phyloP scores from a whole-genome alignment of 2,888 invertebrate genomes.

The Lycocerus yunnanus region DNA sequence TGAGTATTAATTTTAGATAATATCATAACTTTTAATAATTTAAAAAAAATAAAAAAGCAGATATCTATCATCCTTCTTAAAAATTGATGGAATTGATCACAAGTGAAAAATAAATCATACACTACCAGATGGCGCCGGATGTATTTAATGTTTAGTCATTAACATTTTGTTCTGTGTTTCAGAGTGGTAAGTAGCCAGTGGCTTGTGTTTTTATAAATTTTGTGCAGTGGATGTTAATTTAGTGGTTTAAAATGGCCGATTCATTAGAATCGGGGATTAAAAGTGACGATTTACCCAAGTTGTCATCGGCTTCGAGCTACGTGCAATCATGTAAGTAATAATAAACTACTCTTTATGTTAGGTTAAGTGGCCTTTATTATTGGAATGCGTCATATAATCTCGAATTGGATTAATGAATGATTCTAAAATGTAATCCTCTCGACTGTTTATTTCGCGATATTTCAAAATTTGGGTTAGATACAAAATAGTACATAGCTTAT shows the following conservation, averaged over 20 bases:
- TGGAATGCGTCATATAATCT: constrained; percentile 27
- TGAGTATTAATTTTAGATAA: no score
- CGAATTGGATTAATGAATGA: constrained; percentile 24
- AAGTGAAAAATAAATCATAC: neutral
- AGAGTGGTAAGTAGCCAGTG: constrained; percentile 2
- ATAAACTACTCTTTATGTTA: constrained; percentile 25
- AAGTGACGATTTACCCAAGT: constrained; percentile 43
- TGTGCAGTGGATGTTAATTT: constrained; percentile 35
- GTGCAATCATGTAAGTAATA: constrained; percentile 48
- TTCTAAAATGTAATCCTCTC: neutral
- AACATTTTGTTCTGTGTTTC: neutral
- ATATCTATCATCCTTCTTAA: neutral
- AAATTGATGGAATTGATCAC: neutral
- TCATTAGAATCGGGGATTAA: constrained; percentile 44
- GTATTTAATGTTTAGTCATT: neutral
- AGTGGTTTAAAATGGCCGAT: constrained; percentile 43
- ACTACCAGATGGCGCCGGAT: neutral
- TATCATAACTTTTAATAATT: no score
- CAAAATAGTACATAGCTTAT: neutral
- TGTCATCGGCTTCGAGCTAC: constrained; percentile 45
- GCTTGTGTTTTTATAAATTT: constrained; percentile 31
- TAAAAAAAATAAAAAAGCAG: no score
- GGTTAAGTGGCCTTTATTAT: constrained; percentile 37
- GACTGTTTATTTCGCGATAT: neutral
- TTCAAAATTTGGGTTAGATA: neutral